Evolutionary conservation across 1,140 invertebrate species (phyloP), one percentile per base, ranked within the genome.

Genomic region (Araneus ventricosus): DNA sequence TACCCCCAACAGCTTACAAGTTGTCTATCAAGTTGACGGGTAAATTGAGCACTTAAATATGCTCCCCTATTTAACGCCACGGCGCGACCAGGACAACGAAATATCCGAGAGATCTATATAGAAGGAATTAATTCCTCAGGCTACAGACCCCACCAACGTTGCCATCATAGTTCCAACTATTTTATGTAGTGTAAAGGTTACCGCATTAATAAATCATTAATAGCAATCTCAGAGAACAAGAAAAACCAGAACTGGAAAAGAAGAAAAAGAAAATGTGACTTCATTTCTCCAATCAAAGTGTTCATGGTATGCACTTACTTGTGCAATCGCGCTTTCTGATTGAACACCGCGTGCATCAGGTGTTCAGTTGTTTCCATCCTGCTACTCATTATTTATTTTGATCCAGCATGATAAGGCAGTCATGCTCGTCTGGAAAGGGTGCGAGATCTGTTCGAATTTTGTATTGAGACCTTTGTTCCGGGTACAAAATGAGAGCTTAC

Each of bases 171-270:
- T 17, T 52, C 45, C 45, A 37, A 22, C 59, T 61, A 59, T 70
- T 90, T 80, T 52, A 75, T 52, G n/a, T 37, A 45, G 67, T 80
- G 67, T 67, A 91, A 82, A 91, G 89, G 80, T 91, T 30, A 79
- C 89, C 52, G 89, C 89, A 91, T 91, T 91, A 91, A 91, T 91
- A 91, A 91, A 91, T 84, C 89, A 91, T 91, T 91, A 91, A 91
- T 59, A 90, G 88, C 41, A 41, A 91, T 91, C 79, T 39, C 34
- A 67, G 89, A 67, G 89, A 91, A 91, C 89, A 84, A 91, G 89
- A 91, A 91, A 91, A 91, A 91, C 89, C 89, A 84, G 89, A 91
- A 82, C 88, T 79, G 61, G 67, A 79, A 79, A 34, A 75, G 34
- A 84, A 63, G 67, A 84, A 84, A 79, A 91, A 84, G 30, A 90